Conservation (phyloP, 37 sponge, comb jelly and placozoan genomes). For the Amphimedon queenslandica region DNA sequence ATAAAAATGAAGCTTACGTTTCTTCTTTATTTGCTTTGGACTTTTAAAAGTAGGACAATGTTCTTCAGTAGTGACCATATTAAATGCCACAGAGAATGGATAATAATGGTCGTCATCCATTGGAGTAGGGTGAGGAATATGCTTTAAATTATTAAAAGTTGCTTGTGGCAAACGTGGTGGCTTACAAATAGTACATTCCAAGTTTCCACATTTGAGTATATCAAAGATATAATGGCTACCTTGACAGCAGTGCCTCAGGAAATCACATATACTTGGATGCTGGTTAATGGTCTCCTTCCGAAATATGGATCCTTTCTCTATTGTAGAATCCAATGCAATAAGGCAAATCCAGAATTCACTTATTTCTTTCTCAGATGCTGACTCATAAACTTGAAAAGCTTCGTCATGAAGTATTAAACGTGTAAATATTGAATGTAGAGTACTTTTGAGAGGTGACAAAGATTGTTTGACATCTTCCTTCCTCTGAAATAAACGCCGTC, state of each 20-base stretch:
- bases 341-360: neutral
- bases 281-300: neutral
- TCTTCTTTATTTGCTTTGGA: too few species aligned
- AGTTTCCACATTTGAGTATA: slow-evolving; percentile 18
- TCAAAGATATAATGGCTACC: neutral
- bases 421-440: slow-evolving; percentile 4
- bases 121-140: too few species aligned
- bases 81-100: too few species aligned
- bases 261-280: neutral
- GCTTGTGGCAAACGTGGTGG: neutral
- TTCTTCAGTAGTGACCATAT: too few species aligned
- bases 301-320: neutral
- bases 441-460: slow-evolving; percentile 27
- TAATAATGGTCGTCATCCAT: too few species aligned
- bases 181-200: neutral
- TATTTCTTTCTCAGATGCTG: slow-evolving; percentile 18
- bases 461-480: slow-evolving; percentile 13
- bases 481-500: slow-evolving; percentile 21
- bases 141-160: slow-evolving; percentile 25
- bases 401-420: slow-evolving; percentile 14
- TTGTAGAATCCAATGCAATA: neutral
- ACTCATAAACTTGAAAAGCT: neutral
- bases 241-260: neutral
- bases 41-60: too few species aligned
- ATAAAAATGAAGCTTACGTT: too few species aligned